Evolutionary conservation across 2,113 vertebrate species (phyloP), one percentile per base, ranked within the genome.

Genomic region (Anas platyrhynchos): DNA sequence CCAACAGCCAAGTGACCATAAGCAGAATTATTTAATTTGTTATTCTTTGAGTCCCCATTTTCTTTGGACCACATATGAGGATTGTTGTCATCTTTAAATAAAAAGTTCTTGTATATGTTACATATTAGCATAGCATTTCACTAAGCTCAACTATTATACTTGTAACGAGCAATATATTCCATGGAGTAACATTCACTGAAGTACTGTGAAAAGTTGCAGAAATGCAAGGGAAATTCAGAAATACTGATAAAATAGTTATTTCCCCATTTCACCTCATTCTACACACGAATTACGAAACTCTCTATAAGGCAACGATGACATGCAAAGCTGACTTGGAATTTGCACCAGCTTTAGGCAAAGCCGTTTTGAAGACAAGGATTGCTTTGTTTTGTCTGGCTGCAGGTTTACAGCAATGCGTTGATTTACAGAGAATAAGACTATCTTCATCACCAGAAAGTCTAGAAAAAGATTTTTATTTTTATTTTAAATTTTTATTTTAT

Each of bases 271-370:
- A 50, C 18, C 7, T 85, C 25, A 74, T 87, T 83, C 38, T 56
- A 68, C 21, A 77, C 6, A 20, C 50, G 20, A 87, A 76, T 41
- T 88, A 77, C 29, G 77, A 74, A 80, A 12, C 9, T 72, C 44
- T 92, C 41, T 56, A 56, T 48, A 27, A 78, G 78, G 26, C 13
- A 79, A 83, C 16, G 83, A 80, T 73, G 46, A n/a, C 32, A 43
- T 32, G 32, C 54, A 91, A 63, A 92, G 6, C n/a, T 93, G 78
- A 52, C 67, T 63, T 69, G 44, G 61, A 94, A 86, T 89, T 91
- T 67, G 7, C 50, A 89, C 18, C 43, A 55, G 31, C 31, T 91
- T 73, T 59, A 85, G 76, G 16, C 41, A 55, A 2, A 1, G 32
- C 34, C 86, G 79, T 89, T 89, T 77, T 74, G 75, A 86, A 88